phyloP scores from a whole-genome alignment of 2,113 vertebrate species.

The Salvelinus sp. region DNA sequence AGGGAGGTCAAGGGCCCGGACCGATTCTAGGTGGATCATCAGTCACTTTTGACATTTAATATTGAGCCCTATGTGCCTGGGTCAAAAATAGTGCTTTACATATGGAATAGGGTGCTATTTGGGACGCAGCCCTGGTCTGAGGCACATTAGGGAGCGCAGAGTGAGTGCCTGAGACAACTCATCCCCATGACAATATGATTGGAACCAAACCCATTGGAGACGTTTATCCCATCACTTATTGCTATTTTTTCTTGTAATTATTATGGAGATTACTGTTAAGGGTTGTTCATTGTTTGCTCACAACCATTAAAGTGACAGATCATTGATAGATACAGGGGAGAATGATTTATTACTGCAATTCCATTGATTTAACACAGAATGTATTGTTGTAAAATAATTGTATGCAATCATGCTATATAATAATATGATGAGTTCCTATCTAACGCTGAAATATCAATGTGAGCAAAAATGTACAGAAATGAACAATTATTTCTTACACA shows the following conservation, averaged over 20 bases:
- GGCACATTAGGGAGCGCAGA: neutral
- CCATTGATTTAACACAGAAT: conserved; percentile 47
- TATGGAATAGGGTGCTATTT: too few species aligned
- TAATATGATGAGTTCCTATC: too few species aligned
- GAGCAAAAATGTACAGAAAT: too few species aligned
- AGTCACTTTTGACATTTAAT: conserved; percentile 64
- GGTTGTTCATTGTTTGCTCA: conserved; percentile 33
- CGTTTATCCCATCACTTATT: neutral
- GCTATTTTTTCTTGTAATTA: neutral
- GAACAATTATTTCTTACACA: too few species aligned
- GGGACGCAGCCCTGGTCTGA: neutral
- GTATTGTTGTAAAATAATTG: conserved; percentile 17
- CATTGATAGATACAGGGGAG: conserved; percentile 27
- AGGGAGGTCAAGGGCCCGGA: conserved; percentile 54
- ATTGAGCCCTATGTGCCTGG: conserved; percentile 47
- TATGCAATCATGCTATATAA: neutral
- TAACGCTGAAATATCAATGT: too few species aligned
- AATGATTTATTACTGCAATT: conserved; percentile 44
- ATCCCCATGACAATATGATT: too few species aligned
- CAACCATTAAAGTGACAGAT: conserved; percentile 47
- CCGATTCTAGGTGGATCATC: conserved; percentile 42
- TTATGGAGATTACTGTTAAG: conserved; percentile 35
- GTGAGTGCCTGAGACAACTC: too few species aligned
- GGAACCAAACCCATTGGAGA: neutral
- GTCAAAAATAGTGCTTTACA: too few species aligned